Evolutionary conservation across 2,797 vertebrate genomes (phyloP).

Genomic region (Pseudochirops corinnae): DNA sequence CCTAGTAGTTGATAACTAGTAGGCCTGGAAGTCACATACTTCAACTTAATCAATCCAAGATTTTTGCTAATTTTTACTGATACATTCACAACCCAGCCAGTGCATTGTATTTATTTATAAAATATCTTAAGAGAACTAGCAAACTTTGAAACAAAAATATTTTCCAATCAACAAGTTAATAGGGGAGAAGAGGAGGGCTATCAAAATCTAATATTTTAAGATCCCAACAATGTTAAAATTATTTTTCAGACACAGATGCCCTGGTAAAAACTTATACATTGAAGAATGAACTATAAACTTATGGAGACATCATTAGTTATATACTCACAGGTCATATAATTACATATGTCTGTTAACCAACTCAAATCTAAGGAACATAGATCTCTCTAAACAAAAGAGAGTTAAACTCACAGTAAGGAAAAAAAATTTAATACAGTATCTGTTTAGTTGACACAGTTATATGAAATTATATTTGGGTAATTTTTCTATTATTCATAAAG

Average conservation of each 20-base stretch:
- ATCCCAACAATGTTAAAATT: constrained; percentile 16
- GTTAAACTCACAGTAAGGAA: not conserved
- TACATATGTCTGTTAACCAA: not conserved
- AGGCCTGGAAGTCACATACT: constrained; percentile 16
- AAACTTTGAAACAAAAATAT: constrained; percentile 13
- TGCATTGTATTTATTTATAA: not conserved
- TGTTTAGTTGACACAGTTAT: not conserved
- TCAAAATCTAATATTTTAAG: not conserved
- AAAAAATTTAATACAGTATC: not conserved
- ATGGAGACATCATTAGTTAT: not conserved
- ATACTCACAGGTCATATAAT: not conserved
- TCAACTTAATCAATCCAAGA: not conserved
- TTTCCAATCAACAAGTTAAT: not conserved
- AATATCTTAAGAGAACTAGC: not conserved
- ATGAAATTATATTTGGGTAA: not conserved
- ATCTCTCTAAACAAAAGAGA: not conserved
- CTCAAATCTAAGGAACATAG: not conserved
- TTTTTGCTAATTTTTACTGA: constrained; percentile 5
- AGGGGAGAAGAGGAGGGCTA: not conserved
- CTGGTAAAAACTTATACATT: constrained; percentile 19
- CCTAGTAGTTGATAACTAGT: not conserved
- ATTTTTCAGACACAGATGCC: not conserved
- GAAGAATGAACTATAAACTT: constrained; percentile 14
- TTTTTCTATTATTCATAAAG: not conserved
- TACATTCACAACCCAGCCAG: not conserved